Base-by-base conservation (phyloP, 2,888 invertebrate genomes). In the Lepidocyrtinus sp. region DNA sequence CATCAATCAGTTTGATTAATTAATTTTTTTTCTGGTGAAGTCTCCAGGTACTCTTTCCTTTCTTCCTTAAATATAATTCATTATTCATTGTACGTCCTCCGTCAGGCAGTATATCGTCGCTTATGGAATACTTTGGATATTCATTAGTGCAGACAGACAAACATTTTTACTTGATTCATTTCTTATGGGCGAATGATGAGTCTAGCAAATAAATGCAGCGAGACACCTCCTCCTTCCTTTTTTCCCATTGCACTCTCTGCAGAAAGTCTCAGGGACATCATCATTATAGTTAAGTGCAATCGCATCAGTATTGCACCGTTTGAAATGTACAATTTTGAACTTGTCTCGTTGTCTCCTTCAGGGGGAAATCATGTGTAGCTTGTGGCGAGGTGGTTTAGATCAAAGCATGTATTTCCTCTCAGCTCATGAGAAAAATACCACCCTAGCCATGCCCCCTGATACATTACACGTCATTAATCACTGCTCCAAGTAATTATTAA, bases 401-500 rank as follows among this genome's bases (percentile, higher is more conserved):
- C n/a, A n/a, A n/a, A 26, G 26, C 26, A 24, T 64, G n/a, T 21
- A 64, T 17, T 26, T 26, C 3, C 26, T 26, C 64, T 62, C 21
- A n/a, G n/a, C n/a, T n/a, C n/a, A n/a, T n/a, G n/a, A n/a, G n/a
- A n/a, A n/a, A n/a, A n/a, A n/a, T n/a, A n/a, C n/a, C 24, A 7
- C n/a, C 69, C 55, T 21, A 55, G 61, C 61, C 62, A 68, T 62
- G 55, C 71, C 61, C 71, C 72, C 72, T 27, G 71, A 17, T 46
- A 71, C 61, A 65, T 71, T 77, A 64, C 65, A 46, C n/a, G 77
- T 78, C 77, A 78, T 78, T 78, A 78, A 78, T 78, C 77, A 78
- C 71, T 72, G 77, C 72, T 77, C 72, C 72, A 72, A 72, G 77
- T 78, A 78, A 78, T 78, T 78, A 78, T 78, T 78, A 78, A 78